A percentile compares a stretch with the other conserved stretches of the same genome.
These are phyloP conservation scores for Coptodon bakossiorum DNA, from an alignment of 2,113 vertebrate genomes.

Conservation along the genomic window DNA sequence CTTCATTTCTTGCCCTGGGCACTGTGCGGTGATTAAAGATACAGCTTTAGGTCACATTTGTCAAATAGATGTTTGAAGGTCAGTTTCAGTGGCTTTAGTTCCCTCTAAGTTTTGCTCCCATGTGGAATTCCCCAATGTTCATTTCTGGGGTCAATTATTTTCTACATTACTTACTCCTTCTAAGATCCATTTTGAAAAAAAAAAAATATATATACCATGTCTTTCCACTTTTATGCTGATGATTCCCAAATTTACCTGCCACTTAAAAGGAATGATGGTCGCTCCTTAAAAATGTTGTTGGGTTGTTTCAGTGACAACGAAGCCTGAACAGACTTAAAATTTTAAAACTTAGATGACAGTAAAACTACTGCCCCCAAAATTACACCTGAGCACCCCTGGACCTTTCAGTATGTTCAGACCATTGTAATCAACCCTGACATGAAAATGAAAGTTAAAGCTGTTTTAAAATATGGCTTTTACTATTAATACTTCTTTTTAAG, in stretches of 20 bases:
- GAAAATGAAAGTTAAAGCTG: neutral
- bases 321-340: neutral
- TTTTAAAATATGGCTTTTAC: neutral
- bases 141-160: neutral
- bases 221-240: neutral
- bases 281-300: neutral
- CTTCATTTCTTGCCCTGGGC: neutral
- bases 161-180: neutral
- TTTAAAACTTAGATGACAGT: neutral
- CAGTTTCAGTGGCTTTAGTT: neutral
- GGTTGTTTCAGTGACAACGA: neutral
- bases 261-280: neutral
- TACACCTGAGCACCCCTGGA: neutral
- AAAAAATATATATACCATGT: accelerated
- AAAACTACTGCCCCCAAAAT: neutral
- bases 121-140: neutral
- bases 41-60: neutral
- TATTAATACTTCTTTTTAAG: neutral
- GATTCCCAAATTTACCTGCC: neutral
- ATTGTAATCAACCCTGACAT: neutral
- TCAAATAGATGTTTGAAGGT: neutral
- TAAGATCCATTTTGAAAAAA: neutral
- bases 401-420: neutral
- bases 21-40: neutral
- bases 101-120: neutral